Conservation (phyloP, 1,140 invertebrate genomes). For the Colletes latitarsis region DNA sequence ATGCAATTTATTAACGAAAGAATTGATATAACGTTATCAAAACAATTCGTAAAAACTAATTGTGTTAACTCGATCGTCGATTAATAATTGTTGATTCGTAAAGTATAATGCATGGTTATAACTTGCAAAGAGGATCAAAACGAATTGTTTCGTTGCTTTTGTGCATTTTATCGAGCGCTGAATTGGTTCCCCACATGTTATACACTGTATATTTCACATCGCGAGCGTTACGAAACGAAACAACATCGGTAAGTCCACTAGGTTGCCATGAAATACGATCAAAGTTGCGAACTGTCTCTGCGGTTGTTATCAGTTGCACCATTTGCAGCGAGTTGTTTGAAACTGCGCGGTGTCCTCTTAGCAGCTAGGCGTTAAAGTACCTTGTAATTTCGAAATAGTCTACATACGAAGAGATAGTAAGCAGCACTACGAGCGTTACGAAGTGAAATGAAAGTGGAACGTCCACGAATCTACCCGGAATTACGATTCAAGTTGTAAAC, state of each 20-base stretch:
- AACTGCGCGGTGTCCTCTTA: constrained; percentile 16
- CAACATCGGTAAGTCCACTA: constrained; percentile 43
- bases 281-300: constrained; percentile 52
- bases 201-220: background rate
- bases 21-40: too few relatives aligned
- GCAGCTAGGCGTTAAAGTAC: background rate
- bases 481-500: background rate
- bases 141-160: background rate
- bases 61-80: too few relatives aligned
- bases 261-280: constrained; percentile 50
- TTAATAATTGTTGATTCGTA: too few relatives aligned
- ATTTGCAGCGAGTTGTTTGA: constrained; percentile 29
- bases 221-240: constrained; percentile 32
- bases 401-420: background rate
- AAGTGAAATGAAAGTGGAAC: background rate
- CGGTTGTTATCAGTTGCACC: constrained; percentile 44
- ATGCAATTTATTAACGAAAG: too few relatives aligned
- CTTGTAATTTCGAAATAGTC: background rate
- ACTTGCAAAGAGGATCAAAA: too few relatives aligned
- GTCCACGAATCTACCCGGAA: background rate
- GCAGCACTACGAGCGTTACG: background rate
- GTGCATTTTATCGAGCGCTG: too few relatives aligned
- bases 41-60: too few relatives aligned
- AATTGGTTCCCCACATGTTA: too few relatives aligned
- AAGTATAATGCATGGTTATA: too few relatives aligned